Evolutionary conservation across 53 echinoderm and acorn worm species (phyloP), one percentile per base, ranked within the genome.

Genomic region (Crossaster papposus): DNA sequence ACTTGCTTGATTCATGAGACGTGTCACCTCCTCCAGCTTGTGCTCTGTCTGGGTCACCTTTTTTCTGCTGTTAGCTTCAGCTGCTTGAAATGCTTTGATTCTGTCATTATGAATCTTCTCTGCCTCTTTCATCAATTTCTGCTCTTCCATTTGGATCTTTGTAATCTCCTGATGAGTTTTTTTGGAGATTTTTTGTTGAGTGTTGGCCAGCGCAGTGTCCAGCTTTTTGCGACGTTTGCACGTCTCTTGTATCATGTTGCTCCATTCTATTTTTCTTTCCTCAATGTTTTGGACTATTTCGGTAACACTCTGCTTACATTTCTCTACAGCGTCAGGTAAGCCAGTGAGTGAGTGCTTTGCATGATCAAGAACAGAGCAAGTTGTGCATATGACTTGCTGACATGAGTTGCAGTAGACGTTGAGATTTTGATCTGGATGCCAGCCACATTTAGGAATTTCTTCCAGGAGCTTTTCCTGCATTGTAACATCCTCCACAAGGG

Each of bases 331-430:
- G n/a, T 23, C 36, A 22, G 35, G 63, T 22, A 64, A 44, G 4
- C 17, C n/a, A 63, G 23, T 35, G 63, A 36, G 64, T n/a, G 55
- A 58, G 62, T 80, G 80, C 30, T 3, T 68, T 68, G 24, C 10
- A 68, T 68, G 31, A 5, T 33, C 80, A 14, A 30, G 80, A 2
- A 34, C 1, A 18, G 34, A 58, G 33, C 89, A 89, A n/a, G 70
- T 70, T 32, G 68, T 52, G 22, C 89, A 89, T 51, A 64, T 79
- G 22, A 80, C 58, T 77, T 79, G 68, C 51, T 89, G 51, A 31
- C 89, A 89, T 6, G 81, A 74, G 34, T 53, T 54, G 73, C 90
- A 89, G 77, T 89, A 89, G 54, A 82, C 54, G 38, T 35, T 65
- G 34, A 73, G 74, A 73, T 36, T 36, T 18, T 62, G 73, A 11